A percentile compares a stretch with the other conserved stretches of the same genome.
Conservation (phyloP, 2,113 vertebrate species). For the Laticauda colubrina region DNA sequence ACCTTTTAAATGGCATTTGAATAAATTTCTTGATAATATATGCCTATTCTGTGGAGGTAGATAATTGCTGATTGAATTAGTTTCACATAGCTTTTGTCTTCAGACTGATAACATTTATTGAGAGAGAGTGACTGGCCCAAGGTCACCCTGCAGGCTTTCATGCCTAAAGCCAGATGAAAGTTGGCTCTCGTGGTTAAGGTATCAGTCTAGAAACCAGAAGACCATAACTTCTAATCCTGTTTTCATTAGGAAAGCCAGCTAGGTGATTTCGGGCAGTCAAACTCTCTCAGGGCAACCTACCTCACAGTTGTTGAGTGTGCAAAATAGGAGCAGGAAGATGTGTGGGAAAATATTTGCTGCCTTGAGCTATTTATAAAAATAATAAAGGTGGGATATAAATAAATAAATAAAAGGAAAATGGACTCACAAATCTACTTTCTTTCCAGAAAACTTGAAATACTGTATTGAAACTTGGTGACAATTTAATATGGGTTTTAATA, state of each 20-base stretch:
- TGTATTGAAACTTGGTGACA: conserved; percentile 73
- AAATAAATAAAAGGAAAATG: conserved; percentile 51
- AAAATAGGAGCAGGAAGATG: not conserved
- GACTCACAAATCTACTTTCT: conserved; percentile 64
- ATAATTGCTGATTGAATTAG: not conserved
- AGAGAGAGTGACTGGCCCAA: not conserved
- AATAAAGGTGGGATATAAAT: not conserved
- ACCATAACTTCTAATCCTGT: not conserved
- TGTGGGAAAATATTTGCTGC: not conserved
- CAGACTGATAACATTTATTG: conserved; percentile 72
- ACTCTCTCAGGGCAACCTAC: not conserved
- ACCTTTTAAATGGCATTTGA: not conserved
- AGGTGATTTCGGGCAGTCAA: not conserved
- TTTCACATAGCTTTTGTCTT: conserved; percentile 25
- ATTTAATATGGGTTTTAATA: conserved; percentile 68
- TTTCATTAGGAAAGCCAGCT: not conserved
- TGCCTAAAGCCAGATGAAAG: not conserved
- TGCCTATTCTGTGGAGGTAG: not conserved
- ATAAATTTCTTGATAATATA: not conserved
- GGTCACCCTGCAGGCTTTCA: not conserved
- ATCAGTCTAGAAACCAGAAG: not conserved
- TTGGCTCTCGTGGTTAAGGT: not conserved
- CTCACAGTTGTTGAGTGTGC: not conserved
- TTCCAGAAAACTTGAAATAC: conserved; percentile 73
- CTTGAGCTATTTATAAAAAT: not conserved